Conservation (phyloP, 2,888 invertebrate species). For the Apodemia hepburni region DNA sequence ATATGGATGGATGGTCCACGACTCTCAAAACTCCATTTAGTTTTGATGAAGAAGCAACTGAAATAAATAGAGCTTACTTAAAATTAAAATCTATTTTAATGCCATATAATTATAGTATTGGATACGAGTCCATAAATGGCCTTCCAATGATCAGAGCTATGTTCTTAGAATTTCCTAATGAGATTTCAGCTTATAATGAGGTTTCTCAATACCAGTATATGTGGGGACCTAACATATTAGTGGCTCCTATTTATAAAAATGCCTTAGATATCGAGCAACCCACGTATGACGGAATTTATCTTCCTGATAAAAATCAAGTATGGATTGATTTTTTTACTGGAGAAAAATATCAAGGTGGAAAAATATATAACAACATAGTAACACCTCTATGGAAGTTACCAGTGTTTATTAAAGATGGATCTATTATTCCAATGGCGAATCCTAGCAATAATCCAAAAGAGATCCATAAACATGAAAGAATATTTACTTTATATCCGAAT, state of each 20-base stretch:
- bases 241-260: conserved; percentile 58
- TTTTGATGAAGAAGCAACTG: conserved; percentile 52
- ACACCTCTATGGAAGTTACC: conserved; percentile 67
- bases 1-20: conserved; percentile 72
- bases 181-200: conserved; percentile 47
- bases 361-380: conserved; percentile 53
- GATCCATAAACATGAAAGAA: conserved; percentile 52
- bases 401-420: conserved; percentile 62
- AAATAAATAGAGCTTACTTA: conserved; percentile 63
- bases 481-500: conserved; percentile 59
- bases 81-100: conserved; percentile 66
- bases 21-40: conserved; percentile 61
- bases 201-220: conserved; percentile 70
- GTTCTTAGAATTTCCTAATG: conserved; percentile 63
- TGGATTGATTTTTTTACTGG: conserved; percentile 70
- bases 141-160: conserved; percentile 68
- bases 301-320: conserved; percentile 53
- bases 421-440: conserved; percentile 62
- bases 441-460: conserved; percentile 61
- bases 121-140: conserved; percentile 51
- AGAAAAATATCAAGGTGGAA: conserved; percentile 63
- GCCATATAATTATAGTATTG: conserved; percentile 67
- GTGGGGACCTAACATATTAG: conserved; percentile 67
- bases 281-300: conserved; percentile 53
- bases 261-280: conserved; percentile 36